A percentile compares a stretch with the other conserved stretches of the same genome.
Conservation (phyloP, 2,113 vertebrate genomes). For the Ciconia stormi region DNA sequence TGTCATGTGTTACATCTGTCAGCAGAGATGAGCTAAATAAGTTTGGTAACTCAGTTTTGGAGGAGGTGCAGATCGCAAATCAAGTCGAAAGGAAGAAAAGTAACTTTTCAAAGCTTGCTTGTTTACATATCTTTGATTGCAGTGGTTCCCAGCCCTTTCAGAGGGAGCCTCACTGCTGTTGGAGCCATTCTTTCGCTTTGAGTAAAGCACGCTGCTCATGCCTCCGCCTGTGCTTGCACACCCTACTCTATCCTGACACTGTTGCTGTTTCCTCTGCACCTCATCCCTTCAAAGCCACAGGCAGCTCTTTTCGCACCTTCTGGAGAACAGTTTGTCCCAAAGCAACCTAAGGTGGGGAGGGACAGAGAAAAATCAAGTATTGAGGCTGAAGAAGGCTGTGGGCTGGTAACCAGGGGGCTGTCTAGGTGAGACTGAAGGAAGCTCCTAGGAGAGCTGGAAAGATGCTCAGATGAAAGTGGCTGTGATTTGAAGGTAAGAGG, state of each 20-base stretch:
- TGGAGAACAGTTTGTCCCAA: not conserved
- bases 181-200: not conserved
- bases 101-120: not conserved
- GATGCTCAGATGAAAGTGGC: not conserved
- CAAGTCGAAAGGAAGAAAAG: not conserved
- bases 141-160: not conserved
- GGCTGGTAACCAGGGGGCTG: not conserved
- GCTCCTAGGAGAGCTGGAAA: not conserved
- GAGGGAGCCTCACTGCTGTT: not conserved
- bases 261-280: not conserved
- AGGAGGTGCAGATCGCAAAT: not conserved
- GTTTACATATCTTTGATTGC: not conserved
- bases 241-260: not conserved
- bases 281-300: not conserved
- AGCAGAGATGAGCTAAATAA: not conserved
- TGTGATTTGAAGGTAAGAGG: not conserved
- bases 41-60: not conserved
- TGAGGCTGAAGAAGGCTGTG: not conserved
- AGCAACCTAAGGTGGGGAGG: not conserved
- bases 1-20: not conserved
- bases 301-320: not conserved
- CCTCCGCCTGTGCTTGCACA: not conserved
- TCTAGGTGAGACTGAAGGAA: not conserved
- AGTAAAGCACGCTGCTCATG: fast-evolving
- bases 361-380: not conserved